Conservation (phyloP, 30 jellyfish, hydroid and myxozoan genomes). For the Chrysaora quinquecirrha region DNA sequence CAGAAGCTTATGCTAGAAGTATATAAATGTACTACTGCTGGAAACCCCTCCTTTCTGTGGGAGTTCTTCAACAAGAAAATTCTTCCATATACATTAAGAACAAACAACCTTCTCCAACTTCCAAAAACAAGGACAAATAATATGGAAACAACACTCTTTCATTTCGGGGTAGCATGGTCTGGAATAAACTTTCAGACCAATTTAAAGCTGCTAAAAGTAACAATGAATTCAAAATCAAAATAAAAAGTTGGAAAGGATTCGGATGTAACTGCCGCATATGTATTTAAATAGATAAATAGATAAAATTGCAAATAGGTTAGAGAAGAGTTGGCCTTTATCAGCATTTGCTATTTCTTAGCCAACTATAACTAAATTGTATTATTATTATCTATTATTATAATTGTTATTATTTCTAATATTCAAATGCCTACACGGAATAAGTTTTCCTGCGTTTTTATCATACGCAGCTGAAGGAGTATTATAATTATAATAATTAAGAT, state of each 20-base stretch:
- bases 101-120: constrained; percentile 28
- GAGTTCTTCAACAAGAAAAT: constrained; percentile 24
- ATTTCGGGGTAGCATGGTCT: constrained; percentile 46
- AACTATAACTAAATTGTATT: constrained; percentile 6
- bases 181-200: constrained; percentile 49
- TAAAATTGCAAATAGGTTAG: not conserved
- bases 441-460: too few relatives aligned
- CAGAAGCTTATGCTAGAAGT: constrained; percentile 41
- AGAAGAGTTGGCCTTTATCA: constrained; percentile 12
- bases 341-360: constrained; percentile 18
- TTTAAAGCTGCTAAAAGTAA: constrained; percentile 14
- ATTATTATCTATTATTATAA: not conserved
- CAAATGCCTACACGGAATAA: too few relatives aligned
- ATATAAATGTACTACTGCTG: constrained; percentile 8
- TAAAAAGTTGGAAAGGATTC: constrained; percentile 57
- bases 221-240: constrained; percentile 17
- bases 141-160: constrained; percentile 20
- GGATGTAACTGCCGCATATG: constrained; percentile 50
- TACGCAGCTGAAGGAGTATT: too few relatives aligned
- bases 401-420: too few relatives aligned
- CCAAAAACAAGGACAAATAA: constrained; percentile 15
- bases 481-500: too few relatives aligned
- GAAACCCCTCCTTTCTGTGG: constrained; percentile 44
- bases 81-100: constrained; percentile 21
- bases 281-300: not conserved